Percentiles rank a stretch among this genome's conserved stretches.
phyloP scores from a whole-genome alignment of 2,888 invertebrate genomes.

The Coleophora deauratella region DNA sequence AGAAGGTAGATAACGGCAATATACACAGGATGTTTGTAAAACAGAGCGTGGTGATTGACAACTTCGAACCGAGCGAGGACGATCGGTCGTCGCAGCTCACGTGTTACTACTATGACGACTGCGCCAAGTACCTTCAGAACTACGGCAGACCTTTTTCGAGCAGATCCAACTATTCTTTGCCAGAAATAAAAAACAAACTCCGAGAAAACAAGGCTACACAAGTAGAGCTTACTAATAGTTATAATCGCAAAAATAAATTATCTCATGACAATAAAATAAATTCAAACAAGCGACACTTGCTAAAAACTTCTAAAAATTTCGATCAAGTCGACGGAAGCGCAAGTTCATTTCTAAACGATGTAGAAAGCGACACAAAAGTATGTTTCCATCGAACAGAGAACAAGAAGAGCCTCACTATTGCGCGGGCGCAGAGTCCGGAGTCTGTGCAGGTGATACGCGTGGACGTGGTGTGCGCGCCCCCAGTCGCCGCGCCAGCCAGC shows the following conservation, averaged over 20 bases:
- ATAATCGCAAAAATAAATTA: conserved; percentile 5
- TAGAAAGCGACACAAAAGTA: conserved; percentile 36
- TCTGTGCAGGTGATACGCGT: conserved; percentile 66
- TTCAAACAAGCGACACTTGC: not conserved
- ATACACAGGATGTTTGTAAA: conserved; percentile 63
- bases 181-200: conserved; percentile 27
- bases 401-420: conserved; percentile 61
- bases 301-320: conserved; percentile 22
- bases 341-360: no score
- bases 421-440: conserved; percentile 59
- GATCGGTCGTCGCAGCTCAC: conserved; percentile 45
- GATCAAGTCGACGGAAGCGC: conserved; percentile 16
- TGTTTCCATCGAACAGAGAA: conserved; percentile 45
- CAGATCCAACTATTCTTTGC: conserved; percentile 42
- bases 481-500: conserved; percentile 31
- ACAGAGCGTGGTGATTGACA: conserved; percentile 32
- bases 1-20: conserved; percentile 31
- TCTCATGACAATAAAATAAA: not conserved
- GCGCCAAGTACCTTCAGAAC: conserved; percentile 48
- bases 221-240: conserved; percentile 25
- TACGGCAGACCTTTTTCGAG: conserved; percentile 46
- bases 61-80: conserved; percentile 30
- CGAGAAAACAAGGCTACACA: conserved; percentile 42
- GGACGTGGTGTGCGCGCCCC: conserved; percentile 59
- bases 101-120: conserved; percentile 52